Base-by-base conservation (phyloP, 2,888 invertebrate genomes). In the Bruchidius siliquastri region DNA sequence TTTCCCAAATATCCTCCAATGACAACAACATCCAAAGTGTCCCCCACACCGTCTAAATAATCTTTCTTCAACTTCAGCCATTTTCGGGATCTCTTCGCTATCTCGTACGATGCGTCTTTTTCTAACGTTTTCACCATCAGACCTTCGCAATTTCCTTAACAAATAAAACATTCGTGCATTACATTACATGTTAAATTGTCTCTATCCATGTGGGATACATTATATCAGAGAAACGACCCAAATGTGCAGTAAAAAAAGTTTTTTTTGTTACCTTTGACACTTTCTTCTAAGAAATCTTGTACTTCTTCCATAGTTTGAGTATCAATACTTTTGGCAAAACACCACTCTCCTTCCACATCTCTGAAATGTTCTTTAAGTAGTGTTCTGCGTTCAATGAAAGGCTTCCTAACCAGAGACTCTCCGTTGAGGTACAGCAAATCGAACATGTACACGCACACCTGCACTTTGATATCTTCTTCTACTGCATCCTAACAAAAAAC, bases 21-120 rank as follows among this genome's bases (percentile, higher is more conserved):
- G 0, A 98, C 97, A 0, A 98, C 97, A 70, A 96, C 91, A 88
- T 99, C 99, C 66, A 99, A 87, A 0, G 98, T 98, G 88, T 99
- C 99, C 0, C 99, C 99, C 10, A 96, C 93, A 67, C 97, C 97
- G 30, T 98, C 96, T 78, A 99, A 88, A 88, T 99, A 99, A 88
- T 99, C 99, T 84, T 99, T 99, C 86, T 99, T 99, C 73, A 99
- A 87, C 90, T 98, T 98, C 67, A 98, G 88, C 98, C 98, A 98
- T 86, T 97, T 97, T 78, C 92, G 91, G 0, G 96, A 96, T 67
- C 99, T 88, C 81, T 97, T 95, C 0, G 99, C 98, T 80, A 99
- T 99, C 89, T 99, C 99, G 87, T 99, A 99, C 0, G 95, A 94
- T 0, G 99, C 96, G 81, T 95, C 93, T 32, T 92, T 92, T 80